Evolutionary conservation across 2,797 vertebrate genomes (phyloP), one percentile per base, ranked within the genome.

Genomic region (Hephaestus fuliginosus): DNA sequence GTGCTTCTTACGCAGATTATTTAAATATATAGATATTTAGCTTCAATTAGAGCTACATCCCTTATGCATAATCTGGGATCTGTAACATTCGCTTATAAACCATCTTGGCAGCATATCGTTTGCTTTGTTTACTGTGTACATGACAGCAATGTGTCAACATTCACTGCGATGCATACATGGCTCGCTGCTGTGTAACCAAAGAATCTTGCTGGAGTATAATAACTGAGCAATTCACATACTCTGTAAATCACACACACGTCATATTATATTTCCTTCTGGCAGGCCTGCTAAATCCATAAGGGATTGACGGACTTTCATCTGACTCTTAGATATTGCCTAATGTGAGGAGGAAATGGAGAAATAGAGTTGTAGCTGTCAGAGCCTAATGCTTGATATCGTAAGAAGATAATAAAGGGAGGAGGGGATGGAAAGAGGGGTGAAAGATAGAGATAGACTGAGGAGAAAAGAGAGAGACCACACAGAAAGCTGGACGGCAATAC

Each of bases 361-460:
- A 76, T 5, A 65, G 72, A 81, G 81, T 70, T 71, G 22, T 63
- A 76, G 79, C 80, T 83, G 75, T 81, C 82, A 71, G 66, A 83
- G 69, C 46, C 25, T 72, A 82, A 81, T 70, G 67, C 67, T 70
- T 46, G 13, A 85, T 82, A 86, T 76, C 51, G 44, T 68, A 63
- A 70, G 78, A 68, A 71, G 70, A 86, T 83, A 83, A 83, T 74
- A 61, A 86, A 68, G 65, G 49, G 75, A 79, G 22, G 66, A 74
- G 44, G 39, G 44, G 57, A 57, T 70, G 74, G 76, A 81, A 63
- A 85, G 69, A 62, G 61, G 61, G 41, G 62, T 4, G 18, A 81
- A 63, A 71, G 62, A 87, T 52, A 66, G 28, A 81, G 56, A 75
- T 9, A 71, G 33, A 65, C 6, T 11, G 7, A n/a, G 49, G 30